These are phyloP conservation scores for Gnathonemus echidnorhynchus DNA, from an alignment of 2,113 vertebrate genomes.

Conservation along the genomic window DNA sequence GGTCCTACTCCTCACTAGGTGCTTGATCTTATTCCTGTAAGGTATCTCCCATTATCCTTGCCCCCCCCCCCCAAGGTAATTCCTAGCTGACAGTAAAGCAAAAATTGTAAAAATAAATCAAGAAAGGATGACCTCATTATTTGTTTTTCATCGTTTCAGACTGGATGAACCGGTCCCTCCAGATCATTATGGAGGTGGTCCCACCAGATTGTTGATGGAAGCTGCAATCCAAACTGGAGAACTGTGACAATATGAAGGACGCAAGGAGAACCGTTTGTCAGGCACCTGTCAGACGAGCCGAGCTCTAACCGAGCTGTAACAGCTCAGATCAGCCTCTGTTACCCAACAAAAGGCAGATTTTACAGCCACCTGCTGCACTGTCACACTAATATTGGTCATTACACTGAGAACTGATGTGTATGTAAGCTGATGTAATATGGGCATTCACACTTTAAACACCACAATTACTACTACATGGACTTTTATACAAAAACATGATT, in stretches of 20 bases:
- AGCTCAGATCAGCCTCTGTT: neutral
- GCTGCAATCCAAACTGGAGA: neutral
- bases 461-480: neutral
- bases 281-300: neutral
- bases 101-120: neutral
- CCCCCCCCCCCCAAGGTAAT: neutral
- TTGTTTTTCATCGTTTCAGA: constrained; percentile 61
- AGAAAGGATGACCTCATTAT: neutral
- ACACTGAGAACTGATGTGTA: neutral
- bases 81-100: neutral
- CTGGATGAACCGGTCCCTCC: constrained; percentile 65
- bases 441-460: neutral
- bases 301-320: neutral
- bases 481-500: neutral
- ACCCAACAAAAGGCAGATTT: neutral
- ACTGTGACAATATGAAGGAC: neutral
- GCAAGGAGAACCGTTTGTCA: neutral
- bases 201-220: constrained; percentile 60
- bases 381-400: neutral
- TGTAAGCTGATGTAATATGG: neutral
- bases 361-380: neutral
- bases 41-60: neutral
- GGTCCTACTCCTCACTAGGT: no score
- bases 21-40: neutral
- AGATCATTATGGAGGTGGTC: constrained; percentile 83